Evolutionary conservation across 2,113 vertebrate genomes (phyloP).

Genomic region (Corythoichthys intestinalis): DNA sequence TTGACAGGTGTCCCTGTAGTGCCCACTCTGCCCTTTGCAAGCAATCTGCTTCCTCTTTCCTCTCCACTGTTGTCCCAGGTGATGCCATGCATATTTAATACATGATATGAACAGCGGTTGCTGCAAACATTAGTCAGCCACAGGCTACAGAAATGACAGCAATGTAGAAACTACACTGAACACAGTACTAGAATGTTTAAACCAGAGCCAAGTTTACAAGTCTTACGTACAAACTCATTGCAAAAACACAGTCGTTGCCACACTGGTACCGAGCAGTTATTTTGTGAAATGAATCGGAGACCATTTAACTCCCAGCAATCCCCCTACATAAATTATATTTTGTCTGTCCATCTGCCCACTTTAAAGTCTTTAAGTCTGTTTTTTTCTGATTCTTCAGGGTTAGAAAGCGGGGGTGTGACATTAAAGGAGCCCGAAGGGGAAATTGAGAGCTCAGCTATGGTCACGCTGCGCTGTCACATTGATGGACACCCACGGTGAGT

Average conservation of each 20-base stretch:
- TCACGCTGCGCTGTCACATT: constrained; percentile 86
- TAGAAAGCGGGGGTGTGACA: constrained; percentile 84
- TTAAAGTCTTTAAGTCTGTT: constrained; percentile 16
- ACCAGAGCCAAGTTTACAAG: no score
- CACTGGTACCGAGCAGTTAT: no score
- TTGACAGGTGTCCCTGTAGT: constrained; percentile 38
- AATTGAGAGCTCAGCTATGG: constrained; percentile 83
- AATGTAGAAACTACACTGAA: no score
- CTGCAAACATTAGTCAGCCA: constrained; percentile 27
- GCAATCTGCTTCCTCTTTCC: not conserved
- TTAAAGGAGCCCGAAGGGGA: constrained; percentile 85
- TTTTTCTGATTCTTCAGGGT: constrained; percentile 73
- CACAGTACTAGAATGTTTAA: no score
- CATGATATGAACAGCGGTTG: constrained; percentile 25
- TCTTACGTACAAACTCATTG: no score
- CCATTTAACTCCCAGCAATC: constrained; percentile 53
- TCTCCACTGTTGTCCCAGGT: constrained; percentile 22
- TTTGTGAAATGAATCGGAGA: constrained; percentile 5
- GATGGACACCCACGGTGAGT: constrained; percentile 96
- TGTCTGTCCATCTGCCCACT: constrained; percentile 14
- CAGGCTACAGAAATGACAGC: constrained; percentile 22
- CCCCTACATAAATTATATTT: not conserved
- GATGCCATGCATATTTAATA: constrained; percentile 64
- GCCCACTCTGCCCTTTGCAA: constrained; percentile 34
- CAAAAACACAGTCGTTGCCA: no score